phyloP scores from a whole-genome alignment of 2,113 vertebrate species.

The Speoplatyrhinus poulsoni region DNA sequence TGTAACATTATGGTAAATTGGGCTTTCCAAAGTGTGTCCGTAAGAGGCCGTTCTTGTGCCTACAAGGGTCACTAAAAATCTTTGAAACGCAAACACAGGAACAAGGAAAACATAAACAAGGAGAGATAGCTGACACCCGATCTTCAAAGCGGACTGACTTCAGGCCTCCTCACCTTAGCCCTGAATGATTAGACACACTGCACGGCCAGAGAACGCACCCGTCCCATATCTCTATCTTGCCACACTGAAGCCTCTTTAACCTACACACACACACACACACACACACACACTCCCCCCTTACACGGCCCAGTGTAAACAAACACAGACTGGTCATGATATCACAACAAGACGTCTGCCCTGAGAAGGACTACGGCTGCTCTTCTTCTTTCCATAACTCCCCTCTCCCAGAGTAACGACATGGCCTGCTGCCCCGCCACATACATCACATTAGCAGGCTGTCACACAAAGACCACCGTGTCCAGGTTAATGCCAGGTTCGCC shows the following conservation, averaged over 20 bases:
- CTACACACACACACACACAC: slow-evolving; percentile 31
- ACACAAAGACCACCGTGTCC: slow-evolving; percentile 56
- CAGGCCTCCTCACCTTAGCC: slow-evolving; percentile 21
- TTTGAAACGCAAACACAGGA: background rate
- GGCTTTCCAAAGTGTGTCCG: too few relatives aligned
- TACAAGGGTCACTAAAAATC: background rate
- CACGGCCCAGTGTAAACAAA: slow-evolving; percentile 47
- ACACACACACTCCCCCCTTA: slow-evolving; percentile 37
- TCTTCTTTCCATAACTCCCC: slow-evolving; percentile 27
- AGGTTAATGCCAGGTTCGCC: slow-evolving; percentile 55
- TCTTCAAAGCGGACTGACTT: slow-evolving; percentile 42
- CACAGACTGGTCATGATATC: slow-evolving; percentile 58
- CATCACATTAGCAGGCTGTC: slow-evolving; percentile 61
- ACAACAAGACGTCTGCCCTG: slow-evolving; percentile 50
- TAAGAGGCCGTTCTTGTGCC: too few relatives aligned
- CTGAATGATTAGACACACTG: slow-evolving; percentile 41
- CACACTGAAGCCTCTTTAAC: background rate
- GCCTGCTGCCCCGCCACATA: slow-evolving; percentile 54
- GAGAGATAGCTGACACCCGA: slow-evolving; percentile 4
- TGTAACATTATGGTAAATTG: too few relatives aligned
- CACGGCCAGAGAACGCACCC: slow-evolving; percentile 17
- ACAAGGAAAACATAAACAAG: slow-evolving; percentile 4
- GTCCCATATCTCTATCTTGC: slow-evolving; percentile 30
- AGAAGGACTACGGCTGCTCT: slow-evolving; percentile 49
- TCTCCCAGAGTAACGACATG: slow-evolving; percentile 53